These are phyloP conservation scores for Agelaius phoeniceus DNA, from an alignment of 2,113 vertebrate species.

Conservation along the genomic window DNA sequence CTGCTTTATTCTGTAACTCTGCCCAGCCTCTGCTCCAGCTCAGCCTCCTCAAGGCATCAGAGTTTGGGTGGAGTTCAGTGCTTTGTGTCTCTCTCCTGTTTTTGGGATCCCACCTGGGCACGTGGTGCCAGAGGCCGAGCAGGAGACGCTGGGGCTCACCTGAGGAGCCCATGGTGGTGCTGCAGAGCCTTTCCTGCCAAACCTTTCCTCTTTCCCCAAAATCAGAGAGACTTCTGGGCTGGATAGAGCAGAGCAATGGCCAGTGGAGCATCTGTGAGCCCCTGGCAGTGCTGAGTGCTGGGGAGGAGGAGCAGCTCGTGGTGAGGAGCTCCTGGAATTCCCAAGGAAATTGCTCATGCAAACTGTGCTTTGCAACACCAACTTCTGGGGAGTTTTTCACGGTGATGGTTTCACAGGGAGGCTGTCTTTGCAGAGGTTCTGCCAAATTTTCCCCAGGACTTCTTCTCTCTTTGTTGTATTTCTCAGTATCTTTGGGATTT, in stretches of 20 bases:
- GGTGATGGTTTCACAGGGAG: fast-evolving
- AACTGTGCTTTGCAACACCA: neutral
- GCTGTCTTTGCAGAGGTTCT: neutral
- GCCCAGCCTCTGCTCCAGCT: neutral
- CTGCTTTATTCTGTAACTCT: neutral
- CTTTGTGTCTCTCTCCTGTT: fast-evolving
- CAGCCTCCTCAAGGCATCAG: neutral
- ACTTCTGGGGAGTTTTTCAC: neutral
- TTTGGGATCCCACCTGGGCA: neutral
- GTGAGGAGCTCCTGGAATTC: fast-evolving
- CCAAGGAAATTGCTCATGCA: neutral
- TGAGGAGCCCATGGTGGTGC: neutral
- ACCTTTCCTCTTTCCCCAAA: neutral
- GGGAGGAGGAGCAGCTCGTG: neutral
- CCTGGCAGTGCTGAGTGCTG: fast-evolving
- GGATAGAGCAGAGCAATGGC: neutral
- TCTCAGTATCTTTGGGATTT: neutral
- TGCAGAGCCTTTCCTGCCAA: neutral
- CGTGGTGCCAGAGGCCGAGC: neutral
- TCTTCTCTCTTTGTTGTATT: neutral
- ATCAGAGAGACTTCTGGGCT: neutral
- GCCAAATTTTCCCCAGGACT: constrained; percentile 7
- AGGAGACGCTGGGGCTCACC: neutral
- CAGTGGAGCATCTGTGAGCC: neutral
- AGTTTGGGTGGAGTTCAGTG: neutral